Conservation (phyloP, 2,113 vertebrate species). For the Hydrolagus affinis region DNA sequence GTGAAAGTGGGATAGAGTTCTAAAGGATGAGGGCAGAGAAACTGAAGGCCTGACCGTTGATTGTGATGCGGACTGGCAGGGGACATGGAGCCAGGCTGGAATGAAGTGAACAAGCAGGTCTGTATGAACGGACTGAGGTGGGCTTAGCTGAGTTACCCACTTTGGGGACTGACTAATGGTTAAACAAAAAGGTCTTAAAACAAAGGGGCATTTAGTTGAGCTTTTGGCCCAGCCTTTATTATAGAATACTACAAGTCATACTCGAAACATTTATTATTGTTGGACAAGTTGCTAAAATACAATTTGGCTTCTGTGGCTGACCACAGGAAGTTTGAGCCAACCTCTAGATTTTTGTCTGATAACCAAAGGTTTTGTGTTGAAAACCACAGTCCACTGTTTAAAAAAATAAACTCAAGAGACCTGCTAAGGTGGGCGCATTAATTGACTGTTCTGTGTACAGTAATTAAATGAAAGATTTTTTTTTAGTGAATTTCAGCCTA, state of each 20-base stretch:
- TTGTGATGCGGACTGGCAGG: neutral
- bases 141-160: neutral
- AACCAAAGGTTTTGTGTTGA: slow-evolving; percentile 9
- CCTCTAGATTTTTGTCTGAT: slow-evolving; percentile 11
- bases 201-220: neutral
- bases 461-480: too few relatives aligned
- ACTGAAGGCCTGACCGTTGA: neutral
- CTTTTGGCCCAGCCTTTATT: slow-evolving; percentile 1
- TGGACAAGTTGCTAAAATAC: neutral
- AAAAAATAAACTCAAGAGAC: neutral
- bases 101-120: neutral
- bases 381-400: neutral
- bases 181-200: too few relatives aligned
- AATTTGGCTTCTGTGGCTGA: slow-evolving; percentile 11
- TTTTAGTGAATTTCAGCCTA: too few relatives aligned
- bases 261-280: neutral
- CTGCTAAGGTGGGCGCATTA: neutral
- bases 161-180: neutral
- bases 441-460: too few relatives aligned
- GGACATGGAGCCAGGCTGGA: too few relatives aligned
- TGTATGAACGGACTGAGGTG: too few relatives aligned
- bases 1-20: neutral
- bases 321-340: neutral
- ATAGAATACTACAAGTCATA: neutral
- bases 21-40: neutral